A percentile compares a stretch with the other conserved stretches of the same genome.
Conservation (phyloP, 2,888 invertebrate genomes). For the Brachycybe producta region DNA sequence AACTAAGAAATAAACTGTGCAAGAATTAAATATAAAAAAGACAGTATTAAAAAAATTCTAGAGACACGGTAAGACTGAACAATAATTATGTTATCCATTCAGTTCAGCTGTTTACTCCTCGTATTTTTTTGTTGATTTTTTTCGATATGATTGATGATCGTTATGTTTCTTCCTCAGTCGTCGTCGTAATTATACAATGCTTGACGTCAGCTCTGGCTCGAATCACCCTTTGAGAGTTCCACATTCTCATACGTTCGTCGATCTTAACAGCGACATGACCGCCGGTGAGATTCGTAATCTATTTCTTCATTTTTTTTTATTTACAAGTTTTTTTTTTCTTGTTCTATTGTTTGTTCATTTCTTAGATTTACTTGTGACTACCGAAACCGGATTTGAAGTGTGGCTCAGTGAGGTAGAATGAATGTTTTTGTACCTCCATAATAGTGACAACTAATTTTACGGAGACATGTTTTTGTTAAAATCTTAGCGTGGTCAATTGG, state of each 20-base stretch:
- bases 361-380: conserved; percentile 63
- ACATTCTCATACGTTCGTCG: conserved; percentile 80
- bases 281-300: conserved; percentile 37
- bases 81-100: no score
- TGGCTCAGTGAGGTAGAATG: conserved; percentile 41
- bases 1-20: no score
- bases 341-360: conserved; percentile 11
- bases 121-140: no score
- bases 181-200: background rate
- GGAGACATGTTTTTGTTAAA: background rate
- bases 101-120: no score
- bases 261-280: conserved; percentile 68
- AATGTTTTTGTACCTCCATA: background rate
- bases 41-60: no score
- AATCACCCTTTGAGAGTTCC: conserved; percentile 38
- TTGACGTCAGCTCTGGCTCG: background rate
- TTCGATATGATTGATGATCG: no score
- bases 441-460: background rate
- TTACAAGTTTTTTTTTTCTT: background rate
- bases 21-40: no score
- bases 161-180: no score
- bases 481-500: background rate
- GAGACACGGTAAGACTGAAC: no score
- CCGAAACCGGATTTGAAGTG: conserved; percentile 53
- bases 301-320: background rate